Evolutionary conservation across 2,888 invertebrate species (phyloP).

Genomic region (Cinara cedri): DNA sequence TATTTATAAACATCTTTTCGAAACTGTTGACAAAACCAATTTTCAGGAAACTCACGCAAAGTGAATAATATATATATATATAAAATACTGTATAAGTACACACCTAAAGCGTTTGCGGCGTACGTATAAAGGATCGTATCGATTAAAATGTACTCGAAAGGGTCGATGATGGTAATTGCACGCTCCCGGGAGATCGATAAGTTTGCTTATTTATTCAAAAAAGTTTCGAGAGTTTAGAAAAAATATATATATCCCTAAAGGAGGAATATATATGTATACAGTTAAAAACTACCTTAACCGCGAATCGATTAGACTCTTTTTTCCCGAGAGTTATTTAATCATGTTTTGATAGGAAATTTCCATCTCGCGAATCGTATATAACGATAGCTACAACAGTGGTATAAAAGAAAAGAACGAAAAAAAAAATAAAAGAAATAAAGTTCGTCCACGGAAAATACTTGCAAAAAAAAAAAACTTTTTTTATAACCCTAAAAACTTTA

Average conservation of each 20-base stretch:
- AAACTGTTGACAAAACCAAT: constrained; percentile 38
- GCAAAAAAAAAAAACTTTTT: constrained; percentile 39
- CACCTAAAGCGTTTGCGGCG: neutral
- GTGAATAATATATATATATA: too few relatives aligned
- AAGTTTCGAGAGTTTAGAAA: neutral
- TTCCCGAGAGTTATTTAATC: constrained; percentile 34
- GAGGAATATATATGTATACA: neutral
- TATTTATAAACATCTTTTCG: constrained; percentile 33
- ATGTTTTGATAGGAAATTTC: constrained; percentile 45
- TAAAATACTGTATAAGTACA: too few relatives aligned
- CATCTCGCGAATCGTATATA: neutral
- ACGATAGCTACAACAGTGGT: neutral
- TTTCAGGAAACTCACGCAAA: constrained; percentile 27
- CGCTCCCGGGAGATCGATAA: constrained; percentile 24
- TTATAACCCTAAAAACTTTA: constrained; percentile 55
- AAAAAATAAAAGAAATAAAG: constrained; percentile 28
- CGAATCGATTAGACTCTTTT: constrained; percentile 47
- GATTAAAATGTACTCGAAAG: constrained; percentile 43
- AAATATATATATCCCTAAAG: constrained; percentile 9
- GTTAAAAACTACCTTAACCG: constrained; percentile 35
- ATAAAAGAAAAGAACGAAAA: constrained; percentile 37
- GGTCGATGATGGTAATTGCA: constrained; percentile 27
- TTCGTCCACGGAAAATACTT: constrained; percentile 17
- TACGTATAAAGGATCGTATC: constrained; percentile 3
- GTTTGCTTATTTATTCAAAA: constrained; percentile 45